These are phyloP conservation scores for Puntigrus tetrazona DNA, from an alignment of 2,113 vertebrate species.

Conservation along the genomic window DNA sequence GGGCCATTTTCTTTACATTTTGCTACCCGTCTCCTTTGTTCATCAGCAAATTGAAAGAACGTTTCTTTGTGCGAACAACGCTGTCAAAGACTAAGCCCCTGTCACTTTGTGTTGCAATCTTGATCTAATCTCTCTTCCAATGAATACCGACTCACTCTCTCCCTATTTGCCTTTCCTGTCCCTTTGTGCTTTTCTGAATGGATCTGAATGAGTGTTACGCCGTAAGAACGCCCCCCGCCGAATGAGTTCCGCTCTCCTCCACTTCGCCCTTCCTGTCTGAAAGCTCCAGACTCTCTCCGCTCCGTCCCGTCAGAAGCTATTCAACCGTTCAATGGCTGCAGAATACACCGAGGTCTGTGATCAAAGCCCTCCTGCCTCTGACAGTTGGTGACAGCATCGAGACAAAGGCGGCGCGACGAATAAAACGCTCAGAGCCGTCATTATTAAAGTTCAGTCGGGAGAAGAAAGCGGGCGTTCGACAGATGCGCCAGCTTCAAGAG, in stretches of 20 bases:
- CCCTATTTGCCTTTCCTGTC: slow-evolving; percentile 24
- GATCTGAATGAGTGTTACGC: slow-evolving; percentile 36
- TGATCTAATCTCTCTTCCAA: slow-evolving; percentile 25
- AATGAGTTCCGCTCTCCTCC: slow-evolving; percentile 30
- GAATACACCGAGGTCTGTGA: slow-evolving; percentile 26
- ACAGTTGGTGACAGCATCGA: slow-evolving; percentile 29
- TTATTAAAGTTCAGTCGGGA: slow-evolving; percentile 42
- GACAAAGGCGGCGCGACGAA: neutral
- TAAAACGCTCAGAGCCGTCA: neutral
- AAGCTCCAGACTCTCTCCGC: slow-evolving; percentile 9
- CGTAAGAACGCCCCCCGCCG: slow-evolving; percentile 31
- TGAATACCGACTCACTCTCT: slow-evolving; percentile 29
- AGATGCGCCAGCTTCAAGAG: slow-evolving; percentile 37
- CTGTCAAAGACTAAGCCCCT: slow-evolving; percentile 11
- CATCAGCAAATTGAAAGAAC: slow-evolving; percentile 11
- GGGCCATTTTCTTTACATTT: slow-evolving; percentile 13
- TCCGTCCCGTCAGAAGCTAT: slow-evolving; percentile 6
- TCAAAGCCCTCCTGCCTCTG: slow-evolving; percentile 37
- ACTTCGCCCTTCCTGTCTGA: slow-evolving; percentile 28
- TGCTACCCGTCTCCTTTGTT: slow-evolving; percentile 1
- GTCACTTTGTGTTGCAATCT: slow-evolving; percentile 28
- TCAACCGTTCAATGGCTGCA: slow-evolving; percentile 10
- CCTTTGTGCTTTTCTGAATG: slow-evolving; percentile 36
- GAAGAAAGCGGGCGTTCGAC: slow-evolving; percentile 24
- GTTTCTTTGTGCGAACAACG: slow-evolving; percentile 14